phyloP scores from a whole-genome alignment of 1,140 invertebrate genomes.

The Anoplolepis gracilipes region DNA sequence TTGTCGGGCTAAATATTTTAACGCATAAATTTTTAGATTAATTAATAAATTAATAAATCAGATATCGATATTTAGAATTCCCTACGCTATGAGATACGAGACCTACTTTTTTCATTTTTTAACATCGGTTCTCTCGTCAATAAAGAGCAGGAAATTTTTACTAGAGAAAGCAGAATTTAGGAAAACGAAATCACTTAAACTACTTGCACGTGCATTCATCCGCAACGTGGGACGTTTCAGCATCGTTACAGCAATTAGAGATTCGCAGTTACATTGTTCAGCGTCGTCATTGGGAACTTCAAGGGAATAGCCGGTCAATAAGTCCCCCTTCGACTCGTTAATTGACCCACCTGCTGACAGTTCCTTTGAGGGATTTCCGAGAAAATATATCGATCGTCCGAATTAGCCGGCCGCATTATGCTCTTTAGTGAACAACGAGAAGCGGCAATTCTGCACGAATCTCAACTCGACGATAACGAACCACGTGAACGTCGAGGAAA shows the following conservation, averaged over 20 bases:
- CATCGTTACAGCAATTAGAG: conserved; percentile 22
- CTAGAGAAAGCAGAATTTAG: background rate
- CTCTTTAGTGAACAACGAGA: conserved; percentile 33
- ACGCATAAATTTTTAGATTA: background rate
- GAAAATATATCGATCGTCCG: conserved; percentile 1
- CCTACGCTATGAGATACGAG: background rate
- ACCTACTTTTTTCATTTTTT: background rate
- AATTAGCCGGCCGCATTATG: conserved; percentile 3
- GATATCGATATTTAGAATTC: background rate
- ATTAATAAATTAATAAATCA: background rate
- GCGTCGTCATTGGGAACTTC: background rate
- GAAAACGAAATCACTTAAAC: background rate
- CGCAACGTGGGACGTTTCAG: background rate
- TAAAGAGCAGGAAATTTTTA: background rate
- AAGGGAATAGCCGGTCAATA: background rate
- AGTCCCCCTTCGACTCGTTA: background rate
- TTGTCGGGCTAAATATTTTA: conserved; percentile 2
- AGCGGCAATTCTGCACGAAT: conserved; percentile 11
- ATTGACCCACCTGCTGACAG: conserved; percentile 6
- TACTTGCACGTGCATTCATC: background rate
- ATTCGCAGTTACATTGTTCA: conserved; percentile 17
- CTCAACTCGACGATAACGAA: conserved; percentile 45
- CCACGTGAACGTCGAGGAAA: background rate
- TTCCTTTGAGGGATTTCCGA: conserved; percentile 32
- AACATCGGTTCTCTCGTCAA: background rate